Base-by-base conservation (phyloP, 2,888 invertebrate genomes). In the Spatulosminthurus flaviceps region DNA sequence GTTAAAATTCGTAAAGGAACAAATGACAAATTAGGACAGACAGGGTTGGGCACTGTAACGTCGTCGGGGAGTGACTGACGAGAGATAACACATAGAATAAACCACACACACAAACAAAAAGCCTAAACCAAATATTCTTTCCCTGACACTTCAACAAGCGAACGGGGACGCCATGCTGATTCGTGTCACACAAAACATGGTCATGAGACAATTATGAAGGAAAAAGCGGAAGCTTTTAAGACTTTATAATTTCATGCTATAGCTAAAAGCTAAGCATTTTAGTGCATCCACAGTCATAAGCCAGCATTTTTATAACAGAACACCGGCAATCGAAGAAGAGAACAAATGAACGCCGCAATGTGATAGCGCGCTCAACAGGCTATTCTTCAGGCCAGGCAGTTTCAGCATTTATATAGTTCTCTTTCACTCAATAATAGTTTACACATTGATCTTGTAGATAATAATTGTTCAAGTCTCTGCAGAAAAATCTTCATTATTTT, bases 121-220 rank as follows among this genome's bases (percentile, higher is more conserved):
- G 51, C 16, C 2, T 51, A 51, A 51, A 51, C 51, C 19, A 51
- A 51, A 51, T 64, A 64, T 64, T 64, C 24, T 21, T 61, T 64
- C 26, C 11, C 26, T 64, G 64, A 64, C 64, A 64, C 64, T 64
- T 64, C 7, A 64, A 64, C 64, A 64, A 64, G 26, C 26, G 24
- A 64, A 64, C 64, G 64, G 64, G 24, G 64, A 64, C 64, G 21
- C 64, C 64, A 64, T 64, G 64, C 60, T 60, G 60, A 60, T 60
- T 60, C 60, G 60, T 60, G 60, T 60, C 60, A 60, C 60, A 60
- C n/a, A 21, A 21, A 60, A 60, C 7, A 60, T 60, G 60, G 16
- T 60, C 60, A 60, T 60, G 60, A 60, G 60, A 60, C 60, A 60
- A 60, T 60, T 60, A 60, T 60, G 7, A 60, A 60, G 60, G 60